These are phyloP conservation scores for Petrolisthes manimaculis DNA, from an alignment of 2,888 invertebrate species.

Conservation along the genomic window DNA sequence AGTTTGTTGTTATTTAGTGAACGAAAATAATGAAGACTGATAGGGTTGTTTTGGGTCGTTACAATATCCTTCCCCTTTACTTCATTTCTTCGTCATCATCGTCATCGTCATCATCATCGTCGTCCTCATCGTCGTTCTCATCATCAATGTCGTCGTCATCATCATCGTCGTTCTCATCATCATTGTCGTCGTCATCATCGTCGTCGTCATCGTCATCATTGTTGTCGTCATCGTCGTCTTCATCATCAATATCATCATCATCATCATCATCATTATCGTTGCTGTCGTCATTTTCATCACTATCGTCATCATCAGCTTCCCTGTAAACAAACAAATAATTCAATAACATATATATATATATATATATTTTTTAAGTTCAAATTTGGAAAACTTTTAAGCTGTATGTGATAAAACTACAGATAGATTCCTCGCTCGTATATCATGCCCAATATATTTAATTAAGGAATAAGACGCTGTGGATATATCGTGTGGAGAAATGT, in stretches of 20 bases:
- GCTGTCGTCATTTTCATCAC: constrained; percentile 2
- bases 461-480: too few species aligned
- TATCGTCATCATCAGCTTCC: constrained; percentile 8
- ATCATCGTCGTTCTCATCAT: not conserved
- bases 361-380: not conserved
- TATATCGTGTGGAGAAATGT: too few species aligned
- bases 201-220: not conserved
- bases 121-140: not conserved
- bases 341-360: not conserved
- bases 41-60: too few species aligned
- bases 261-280: not conserved
- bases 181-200: not conserved
- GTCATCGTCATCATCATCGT: not conserved
- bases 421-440: too few species aligned
- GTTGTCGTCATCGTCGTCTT: not conserved
- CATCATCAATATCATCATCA: constrained; percentile 1
- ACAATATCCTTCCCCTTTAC: too few species aligned
- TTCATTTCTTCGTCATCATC: not conserved
- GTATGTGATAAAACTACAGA: too few species aligned
- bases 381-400: too few species aligned
- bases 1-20: too few species aligned
- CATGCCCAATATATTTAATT: too few species aligned
- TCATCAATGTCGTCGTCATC: constrained; percentile 11
- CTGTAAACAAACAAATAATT: too few species aligned
- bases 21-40: too few species aligned